phyloP scores from a whole-genome alignment of 2,113 vertebrate genomes.

The Tupaia chinensis region DNA sequence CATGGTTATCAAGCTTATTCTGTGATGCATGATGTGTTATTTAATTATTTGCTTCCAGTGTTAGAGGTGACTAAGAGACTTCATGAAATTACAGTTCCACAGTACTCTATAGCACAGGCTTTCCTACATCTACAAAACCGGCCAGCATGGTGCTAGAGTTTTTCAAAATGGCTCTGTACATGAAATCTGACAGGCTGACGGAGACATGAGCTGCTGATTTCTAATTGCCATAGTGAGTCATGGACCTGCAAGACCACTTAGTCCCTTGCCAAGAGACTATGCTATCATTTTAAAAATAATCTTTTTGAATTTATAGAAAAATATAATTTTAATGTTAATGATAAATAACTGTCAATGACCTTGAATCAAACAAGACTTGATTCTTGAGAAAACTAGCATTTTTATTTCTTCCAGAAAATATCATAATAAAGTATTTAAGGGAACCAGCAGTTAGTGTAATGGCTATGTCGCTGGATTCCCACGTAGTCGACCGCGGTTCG shows the following conservation, averaged over 20 bases:
- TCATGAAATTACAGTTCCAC: constrained; percentile 7
- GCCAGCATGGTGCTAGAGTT: not conserved
- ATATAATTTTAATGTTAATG: constrained; percentile 42
- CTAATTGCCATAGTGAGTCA: not conserved
- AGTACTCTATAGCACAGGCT: not conserved
- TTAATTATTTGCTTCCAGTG: constrained; percentile 61
- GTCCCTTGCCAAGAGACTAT: not conserved
- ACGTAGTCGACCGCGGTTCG: too few relatives aligned
- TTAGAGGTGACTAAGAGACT: constrained; percentile 59
- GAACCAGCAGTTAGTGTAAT: too few relatives aligned
- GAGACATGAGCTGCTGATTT: not conserved
- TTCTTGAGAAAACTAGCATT: not conserved
- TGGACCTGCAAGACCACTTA: not conserved
- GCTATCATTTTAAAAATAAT: constrained; percentile 27
- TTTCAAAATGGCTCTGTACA: not conserved
- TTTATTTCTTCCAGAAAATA: constrained; percentile 23
- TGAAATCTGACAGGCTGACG: not conserved
- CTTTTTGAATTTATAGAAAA: not conserved
- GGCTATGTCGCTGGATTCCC: too few relatives aligned
- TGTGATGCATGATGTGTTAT: constrained; percentile 35
- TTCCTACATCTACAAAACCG: not conserved
- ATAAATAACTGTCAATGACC: not conserved
- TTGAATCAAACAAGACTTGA: constrained; percentile 15
- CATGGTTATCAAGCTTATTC: constrained; percentile 27
- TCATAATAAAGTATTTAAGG: not conserved